Conservation (phyloP, 2,888 invertebrate species). For the Drosophila gaucha region DNA sequence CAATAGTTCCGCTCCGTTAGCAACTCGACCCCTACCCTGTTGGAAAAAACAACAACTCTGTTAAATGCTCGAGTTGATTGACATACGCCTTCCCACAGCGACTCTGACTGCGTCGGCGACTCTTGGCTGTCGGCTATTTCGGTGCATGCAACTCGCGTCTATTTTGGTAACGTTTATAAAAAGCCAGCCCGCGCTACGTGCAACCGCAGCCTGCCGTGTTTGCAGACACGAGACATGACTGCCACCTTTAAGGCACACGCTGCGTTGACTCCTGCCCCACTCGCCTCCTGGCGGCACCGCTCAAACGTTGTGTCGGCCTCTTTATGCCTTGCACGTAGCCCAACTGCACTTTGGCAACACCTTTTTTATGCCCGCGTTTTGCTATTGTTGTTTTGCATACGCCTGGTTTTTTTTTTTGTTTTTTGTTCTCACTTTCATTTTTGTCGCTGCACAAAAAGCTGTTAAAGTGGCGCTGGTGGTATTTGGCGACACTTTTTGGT, state of each 20-base stretch:
- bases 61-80: constrained; percentile 69
- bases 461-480: constrained; percentile 50
- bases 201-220: constrained; percentile 70
- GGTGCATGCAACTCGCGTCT: constrained; percentile 70
- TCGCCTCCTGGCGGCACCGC: too few species aligned
- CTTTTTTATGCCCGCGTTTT: constrained; percentile 32
- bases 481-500: constrained; percentile 29
- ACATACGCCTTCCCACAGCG: constrained; percentile 48
- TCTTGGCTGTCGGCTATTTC: constrained; percentile 52
- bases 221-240: constrained; percentile 64
- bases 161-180: constrained; percentile 59
- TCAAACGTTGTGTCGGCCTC: constrained; percentile 37
- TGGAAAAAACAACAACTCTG: constrained; percentile 45
- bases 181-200: constrained; percentile 42
- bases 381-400: constrained; percentile 42
- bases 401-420: constrained; percentile 9
- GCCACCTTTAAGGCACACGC: constrained; percentile 35
- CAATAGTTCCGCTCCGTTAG: constrained; percentile 39
- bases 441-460: constrained; percentile 29
- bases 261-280: constrained; percentile 1
- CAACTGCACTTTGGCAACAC: constrained; percentile 43
- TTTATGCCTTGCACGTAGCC: constrained; percentile 59
- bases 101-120: constrained; percentile 13
- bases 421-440: constrained; percentile 26
- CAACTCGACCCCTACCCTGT: constrained; percentile 24